Percentiles rank a stretch among this genome's conserved stretches.
phyloP scores from a whole-genome alignment of 2,888 invertebrate genomes.

The Coecobrya sp. region DNA sequence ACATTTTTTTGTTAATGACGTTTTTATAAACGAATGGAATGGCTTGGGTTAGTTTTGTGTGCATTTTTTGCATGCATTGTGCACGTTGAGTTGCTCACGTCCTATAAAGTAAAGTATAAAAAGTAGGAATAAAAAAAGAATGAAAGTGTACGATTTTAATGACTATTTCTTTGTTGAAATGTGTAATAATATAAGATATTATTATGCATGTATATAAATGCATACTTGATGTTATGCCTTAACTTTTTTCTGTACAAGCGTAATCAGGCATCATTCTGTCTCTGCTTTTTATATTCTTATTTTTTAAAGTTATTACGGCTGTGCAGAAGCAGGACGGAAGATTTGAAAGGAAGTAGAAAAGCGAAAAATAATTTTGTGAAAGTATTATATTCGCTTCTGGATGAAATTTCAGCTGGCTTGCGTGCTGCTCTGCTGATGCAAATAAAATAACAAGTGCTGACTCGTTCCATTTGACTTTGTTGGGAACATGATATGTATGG shows the following conservation, averaged over 20 bases:
- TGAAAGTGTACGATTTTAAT: constrained; percentile 21
- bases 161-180: constrained; percentile 27
- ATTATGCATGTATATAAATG: not conserved
- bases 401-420: not conserved
- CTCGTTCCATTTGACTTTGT: too few species aligned
- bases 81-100: not conserved
- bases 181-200: too few species aligned
- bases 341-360: not conserved
- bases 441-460: too few species aligned
- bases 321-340: not conserved
- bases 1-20: constrained; percentile 2
- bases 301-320: not conserved
- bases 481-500: too few species aligned
- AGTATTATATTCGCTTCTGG: not conserved
- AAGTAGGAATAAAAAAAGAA: too few species aligned
- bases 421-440: too few species aligned
- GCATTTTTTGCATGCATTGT: constrained; percentile 32
- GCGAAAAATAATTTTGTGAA: not conserved
- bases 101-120: too few species aligned
- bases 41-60: not conserved
- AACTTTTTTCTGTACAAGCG: not conserved
- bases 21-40: constrained; percentile 14
- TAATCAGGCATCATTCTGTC: not conserved
- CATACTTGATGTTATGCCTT: not conserved
- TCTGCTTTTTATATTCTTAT: not conserved